Conservation (phyloP, 2,888 invertebrate species). For the Strigamia transsilvanica region DNA sequence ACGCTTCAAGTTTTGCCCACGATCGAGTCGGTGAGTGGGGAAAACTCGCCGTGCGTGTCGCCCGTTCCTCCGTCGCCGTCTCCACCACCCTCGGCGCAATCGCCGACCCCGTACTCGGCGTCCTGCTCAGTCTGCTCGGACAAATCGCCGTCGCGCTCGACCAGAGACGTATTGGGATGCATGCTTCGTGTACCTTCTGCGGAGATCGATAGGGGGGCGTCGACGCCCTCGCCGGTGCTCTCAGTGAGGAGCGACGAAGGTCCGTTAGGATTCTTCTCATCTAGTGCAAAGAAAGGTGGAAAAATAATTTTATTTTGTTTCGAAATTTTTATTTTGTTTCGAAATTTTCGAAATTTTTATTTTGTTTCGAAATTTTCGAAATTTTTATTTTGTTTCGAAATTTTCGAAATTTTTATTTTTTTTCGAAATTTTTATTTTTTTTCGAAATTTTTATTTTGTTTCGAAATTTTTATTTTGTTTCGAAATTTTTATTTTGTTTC, state of each 20-base stretch:
- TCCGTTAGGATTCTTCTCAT: not conserved
- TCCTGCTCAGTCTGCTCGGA: conserved; percentile 4
- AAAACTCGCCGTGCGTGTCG: conserved; percentile 63
- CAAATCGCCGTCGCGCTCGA: not conserved
- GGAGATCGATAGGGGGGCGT: not conserved
- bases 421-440: too few relatives aligned
- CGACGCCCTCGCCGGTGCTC: not conserved
- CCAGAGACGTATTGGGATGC: not conserved
- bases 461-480: too few relatives aligned
- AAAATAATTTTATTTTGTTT: too few relatives aligned
- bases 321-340: too few relatives aligned
- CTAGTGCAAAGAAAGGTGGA: conserved; percentile 50
- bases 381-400: too few relatives aligned
- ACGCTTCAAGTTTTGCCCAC: conserved; percentile 55
- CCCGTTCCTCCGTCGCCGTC: conserved; percentile 62
- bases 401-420: too few relatives aligned
- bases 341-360: too few relatives aligned
- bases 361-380: too few relatives aligned
- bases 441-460: too few relatives aligned
- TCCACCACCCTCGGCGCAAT: conserved; percentile 52
- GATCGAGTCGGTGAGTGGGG: conserved; percentile 56
- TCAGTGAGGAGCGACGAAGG: not conserved
- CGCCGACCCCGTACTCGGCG: conserved; percentile 3
- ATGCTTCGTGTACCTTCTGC: not conserved
- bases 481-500: too few relatives aligned